These are phyloP conservation scores for Boleophthalmus pectinirostris DNA, from an alignment of 2,113 vertebrate species.

Conservation along the genomic window DNA sequence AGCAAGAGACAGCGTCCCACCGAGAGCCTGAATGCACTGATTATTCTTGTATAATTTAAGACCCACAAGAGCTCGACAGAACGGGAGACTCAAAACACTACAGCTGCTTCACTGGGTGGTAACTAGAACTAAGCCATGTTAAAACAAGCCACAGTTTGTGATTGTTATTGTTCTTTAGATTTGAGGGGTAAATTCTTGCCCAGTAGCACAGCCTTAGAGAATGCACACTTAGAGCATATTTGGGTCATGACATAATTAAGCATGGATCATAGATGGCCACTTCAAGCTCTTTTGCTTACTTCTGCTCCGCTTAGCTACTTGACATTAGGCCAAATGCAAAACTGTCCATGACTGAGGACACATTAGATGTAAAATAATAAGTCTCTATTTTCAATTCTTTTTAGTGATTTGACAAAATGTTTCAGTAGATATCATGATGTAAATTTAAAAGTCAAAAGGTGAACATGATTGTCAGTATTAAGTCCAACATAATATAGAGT, in stretches of 20 bases:
- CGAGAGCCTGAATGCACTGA: conserved; percentile 41
- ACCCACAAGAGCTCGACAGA: conserved; percentile 26
- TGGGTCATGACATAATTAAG: conserved; percentile 59
- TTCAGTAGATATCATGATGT: background rate
- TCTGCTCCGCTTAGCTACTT: conserved; percentile 19
- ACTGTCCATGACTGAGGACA: conserved; percentile 14
- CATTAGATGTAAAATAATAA: conserved; percentile 5
- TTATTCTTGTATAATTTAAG: conserved; percentile 56
- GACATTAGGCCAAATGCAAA: conserved; percentile 12
- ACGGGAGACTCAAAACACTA: conserved; percentile 27
- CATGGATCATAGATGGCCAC: conserved; percentile 29
- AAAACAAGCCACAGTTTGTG: background rate
- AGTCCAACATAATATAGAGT: too few species aligned
- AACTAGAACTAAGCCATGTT: background rate
- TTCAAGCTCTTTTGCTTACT: conserved; percentile 16
- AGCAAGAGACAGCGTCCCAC: conserved; percentile 38
- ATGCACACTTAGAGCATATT: conserved; percentile 35
- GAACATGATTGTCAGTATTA: background rate
- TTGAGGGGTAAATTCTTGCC: background rate
- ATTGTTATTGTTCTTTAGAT: background rate
- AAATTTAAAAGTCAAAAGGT: background rate
- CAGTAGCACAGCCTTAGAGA: conserved; percentile 24
- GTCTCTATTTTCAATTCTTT: background rate
- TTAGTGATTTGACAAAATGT: background rate
- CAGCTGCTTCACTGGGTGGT: conserved; percentile 31